Conservation (phyloP, 2,888 invertebrate genomes). For the Catonia carolina region DNA sequence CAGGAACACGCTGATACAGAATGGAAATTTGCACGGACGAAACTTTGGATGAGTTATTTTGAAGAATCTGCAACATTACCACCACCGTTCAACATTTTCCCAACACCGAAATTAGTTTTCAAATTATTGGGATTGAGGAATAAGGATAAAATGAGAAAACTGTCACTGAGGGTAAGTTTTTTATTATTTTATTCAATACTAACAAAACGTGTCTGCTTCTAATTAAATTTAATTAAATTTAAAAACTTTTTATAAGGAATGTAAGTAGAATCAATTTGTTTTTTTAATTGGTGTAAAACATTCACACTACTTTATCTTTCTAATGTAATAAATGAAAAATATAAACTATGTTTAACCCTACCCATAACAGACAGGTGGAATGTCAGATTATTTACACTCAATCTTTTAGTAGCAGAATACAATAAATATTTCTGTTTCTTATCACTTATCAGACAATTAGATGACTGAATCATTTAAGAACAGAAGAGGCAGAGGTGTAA, state of each 20-base stretch:
- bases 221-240: neutral
- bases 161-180: constrained; percentile 48
- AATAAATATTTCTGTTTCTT: too few species aligned
- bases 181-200: neutral
- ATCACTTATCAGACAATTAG: too few species aligned
- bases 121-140: constrained; percentile 58
- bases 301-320: too few species aligned
- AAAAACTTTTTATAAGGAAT: neutral
- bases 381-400: too few species aligned
- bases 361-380: too few species aligned
- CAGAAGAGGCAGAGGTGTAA: too few species aligned
- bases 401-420: too few species aligned
- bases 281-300: too few species aligned
- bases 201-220: neutral
- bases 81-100: constrained; percentile 89
- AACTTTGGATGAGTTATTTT: constrained; percentile 94
- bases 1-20: constrained; percentile 91
- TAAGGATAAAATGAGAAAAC: constrained; percentile 52
- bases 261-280: neutral
- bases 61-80: constrained; percentile 86
- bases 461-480: too few species aligned
- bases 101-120: constrained; percentile 72
- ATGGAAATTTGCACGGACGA: constrained; percentile 94
- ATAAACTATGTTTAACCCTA: too few species aligned
- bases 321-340: too few species aligned